Evolutionary conservation across 2,888 invertebrate genomes (phyloP), one percentile per base, ranked within the genome.

Genomic region (Sipunculus nudus): DNA sequence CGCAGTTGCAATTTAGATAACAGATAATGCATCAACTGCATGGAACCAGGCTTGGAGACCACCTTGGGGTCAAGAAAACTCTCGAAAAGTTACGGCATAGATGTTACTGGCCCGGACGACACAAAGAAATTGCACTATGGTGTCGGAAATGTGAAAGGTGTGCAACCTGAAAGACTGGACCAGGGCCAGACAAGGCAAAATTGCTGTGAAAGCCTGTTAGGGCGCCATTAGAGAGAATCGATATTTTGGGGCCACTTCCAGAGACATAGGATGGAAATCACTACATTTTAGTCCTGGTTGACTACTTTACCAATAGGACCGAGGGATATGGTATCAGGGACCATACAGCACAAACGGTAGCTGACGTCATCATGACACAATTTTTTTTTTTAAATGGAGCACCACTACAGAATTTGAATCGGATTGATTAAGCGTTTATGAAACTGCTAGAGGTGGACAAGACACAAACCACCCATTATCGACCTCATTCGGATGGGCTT

Each of bases 221-320:
- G n/a, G 21, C 39, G 25, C 56, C 39, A 2, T 21, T 49, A 35
- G 50, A 63, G 23, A 19, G n/a, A n/a, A 41, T 40, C 16, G 57
- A 50, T 32, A 57, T 57, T 2, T 23, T 49, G 25, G 8, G 50
- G 21, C 19, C 32, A 16, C 40, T 32, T 13, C 23, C 26, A 4
- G 40, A 57, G 21, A 40, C 41, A 4, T 21, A 41, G 3, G 25
- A 38, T n/a, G 50, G 43, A 16, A 57, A 57, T 23, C 21, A 1
- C n/a, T 65, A 54, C 26, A 45, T 62, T 13, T 39, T 66, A n/a
- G 66, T 66, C 3, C 31, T 61, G 16, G 32, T 41, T 21, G 63
- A 64, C 38, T 63, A 64, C 23, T 66, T 56, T 40, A 50, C 57
- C 8, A 63, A 66, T 38, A 64, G 57, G 57, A 35, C 40, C n/a